A percentile compares a stretch with the other conserved stretches of the same genome.
These are phyloP conservation scores for Episyrphus balteatus DNA, from an alignment of 1,140 invertebrate genomes.

Conservation along the genomic window DNA sequence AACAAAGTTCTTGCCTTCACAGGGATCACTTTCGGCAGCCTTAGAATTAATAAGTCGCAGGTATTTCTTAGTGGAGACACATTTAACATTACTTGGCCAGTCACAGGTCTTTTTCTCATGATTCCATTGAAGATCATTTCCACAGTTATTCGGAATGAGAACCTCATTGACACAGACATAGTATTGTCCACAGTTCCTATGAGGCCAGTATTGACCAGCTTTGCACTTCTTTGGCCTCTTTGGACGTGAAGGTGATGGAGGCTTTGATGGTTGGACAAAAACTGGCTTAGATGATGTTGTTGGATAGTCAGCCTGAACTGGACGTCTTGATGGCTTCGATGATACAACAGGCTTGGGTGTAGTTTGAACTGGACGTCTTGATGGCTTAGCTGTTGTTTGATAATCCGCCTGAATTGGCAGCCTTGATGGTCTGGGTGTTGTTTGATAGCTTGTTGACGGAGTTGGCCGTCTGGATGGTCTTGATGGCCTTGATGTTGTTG, in stretches of 20 bases:
- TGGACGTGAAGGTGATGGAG: slow-evolving; percentile 5
- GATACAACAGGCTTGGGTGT: slow-evolving; percentile 8
- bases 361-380: slow-evolving; percentile 7
- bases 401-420: background rate
- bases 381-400: slow-evolving; percentile 5
- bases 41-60: slow-evolving; percentile 18
- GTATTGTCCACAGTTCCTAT: slow-evolving; percentile 35
- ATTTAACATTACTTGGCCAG: slow-evolving; percentile 42
- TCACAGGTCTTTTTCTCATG: slow-evolving; percentile 60
- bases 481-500: too few relatives aligned
- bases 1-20: slow-evolving; percentile 52
- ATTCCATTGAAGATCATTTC: slow-evolving; percentile 63
- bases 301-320: too few relatives aligned
- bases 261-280: slow-evolving; percentile 4
- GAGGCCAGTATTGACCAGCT: slow-evolving; percentile 41
- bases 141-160: slow-evolving; percentile 42
- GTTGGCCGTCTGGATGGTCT: slow-evolving; percentile 14
- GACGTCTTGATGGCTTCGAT: slow-evolving; percentile 2
- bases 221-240: slow-evolving; percentile 19
- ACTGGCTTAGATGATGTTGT: background rate
- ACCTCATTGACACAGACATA: slow-evolving; percentile 30
- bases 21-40: slow-evolving; percentile 39
- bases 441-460: slow-evolving; percentile 13
- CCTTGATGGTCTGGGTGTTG: slow-evolving; percentile 10
- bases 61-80: slow-evolving; percentile 26